These are phyloP conservation scores for Erynnis tages DNA, from an alignment of 2,888 invertebrate species.

Conservation along the genomic window DNA sequence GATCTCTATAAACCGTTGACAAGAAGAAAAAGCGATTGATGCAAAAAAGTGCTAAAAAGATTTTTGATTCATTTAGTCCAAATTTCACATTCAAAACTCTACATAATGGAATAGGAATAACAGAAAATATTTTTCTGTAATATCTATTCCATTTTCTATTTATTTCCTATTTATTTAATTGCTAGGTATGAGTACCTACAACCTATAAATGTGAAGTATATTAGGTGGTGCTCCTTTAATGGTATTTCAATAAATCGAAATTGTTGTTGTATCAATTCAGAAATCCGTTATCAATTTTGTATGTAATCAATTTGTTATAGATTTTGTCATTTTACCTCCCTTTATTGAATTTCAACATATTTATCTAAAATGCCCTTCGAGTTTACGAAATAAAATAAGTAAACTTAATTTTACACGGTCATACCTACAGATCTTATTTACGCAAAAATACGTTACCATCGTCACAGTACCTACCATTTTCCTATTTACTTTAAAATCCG, in stretches of 20 bases:
- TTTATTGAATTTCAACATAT: too few species aligned
- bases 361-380: background rate
- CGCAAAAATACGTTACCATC: background rate
- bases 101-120: background rate
- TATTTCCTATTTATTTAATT: too few species aligned
- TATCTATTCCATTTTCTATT: too few species aligned
- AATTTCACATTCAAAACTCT: background rate
- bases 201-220: too few species aligned
- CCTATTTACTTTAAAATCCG: background rate
- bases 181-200: too few species aligned
- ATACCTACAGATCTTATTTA: background rate
- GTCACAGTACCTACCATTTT: background rate
- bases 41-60: background rate
- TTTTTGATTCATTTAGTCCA: background rate
- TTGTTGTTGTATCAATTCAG: too few species aligned
- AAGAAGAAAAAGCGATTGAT: conserved; percentile 28
- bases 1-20: conserved; percentile 35
- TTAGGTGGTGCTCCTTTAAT: too few species aligned
- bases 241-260: too few species aligned
- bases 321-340: background rate
- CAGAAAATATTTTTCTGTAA: too few species aligned
- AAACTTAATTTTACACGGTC: background rate
- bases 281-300: too few species aligned
- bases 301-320: background rate
- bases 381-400: background rate